phyloP scores from a whole-genome alignment of 2,888 invertebrate species.

The Drosophila robusta region DNA sequence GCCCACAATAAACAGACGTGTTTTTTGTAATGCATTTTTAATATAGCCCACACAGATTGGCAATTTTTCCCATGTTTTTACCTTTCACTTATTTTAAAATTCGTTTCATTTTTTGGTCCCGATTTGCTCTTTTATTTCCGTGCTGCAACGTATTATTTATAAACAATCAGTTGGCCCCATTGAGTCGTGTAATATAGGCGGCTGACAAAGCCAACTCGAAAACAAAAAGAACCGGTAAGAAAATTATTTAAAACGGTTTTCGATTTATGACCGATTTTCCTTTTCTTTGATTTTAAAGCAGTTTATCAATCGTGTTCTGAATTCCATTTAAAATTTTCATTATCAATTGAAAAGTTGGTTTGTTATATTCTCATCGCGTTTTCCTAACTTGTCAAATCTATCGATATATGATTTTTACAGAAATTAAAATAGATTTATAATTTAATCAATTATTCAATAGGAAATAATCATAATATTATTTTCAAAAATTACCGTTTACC shows the following conservation, averaged over 20 bases:
- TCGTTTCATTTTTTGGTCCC: conserved; percentile 37
- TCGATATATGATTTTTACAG: too few relatives aligned
- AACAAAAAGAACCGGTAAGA: conserved; percentile 10
- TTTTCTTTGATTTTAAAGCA: not conserved
- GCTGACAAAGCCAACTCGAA: conserved; percentile 1
- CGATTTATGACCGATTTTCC: conserved; percentile 6
- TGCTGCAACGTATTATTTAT: conserved; percentile 60
- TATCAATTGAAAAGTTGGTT: too few relatives aligned
- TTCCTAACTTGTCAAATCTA: too few relatives aligned
- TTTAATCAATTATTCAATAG: too few relatives aligned
- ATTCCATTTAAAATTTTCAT: not conserved
- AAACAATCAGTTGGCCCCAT: conserved; percentile 63
- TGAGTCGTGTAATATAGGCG: conserved; percentile 45
- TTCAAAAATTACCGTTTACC: too few relatives aligned
- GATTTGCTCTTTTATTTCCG: conserved; percentile 17
- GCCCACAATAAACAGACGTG: conserved; percentile 65
- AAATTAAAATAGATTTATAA: too few relatives aligned
- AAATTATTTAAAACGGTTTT: conserved; percentile 15
- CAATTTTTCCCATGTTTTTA: conserved; percentile 17
- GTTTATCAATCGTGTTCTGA: not conserved
- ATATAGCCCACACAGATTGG: conserved; percentile 54
- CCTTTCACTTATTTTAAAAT: conserved; percentile 39
- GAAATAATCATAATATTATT: too few relatives aligned
- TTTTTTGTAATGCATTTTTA: conserved; percentile 76
- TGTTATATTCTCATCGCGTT: too few relatives aligned